Evolutionary conservation across 2,113 vertebrate species (phyloP), one percentile per base, ranked within the genome.

Genomic region (Parus major): DNA sequence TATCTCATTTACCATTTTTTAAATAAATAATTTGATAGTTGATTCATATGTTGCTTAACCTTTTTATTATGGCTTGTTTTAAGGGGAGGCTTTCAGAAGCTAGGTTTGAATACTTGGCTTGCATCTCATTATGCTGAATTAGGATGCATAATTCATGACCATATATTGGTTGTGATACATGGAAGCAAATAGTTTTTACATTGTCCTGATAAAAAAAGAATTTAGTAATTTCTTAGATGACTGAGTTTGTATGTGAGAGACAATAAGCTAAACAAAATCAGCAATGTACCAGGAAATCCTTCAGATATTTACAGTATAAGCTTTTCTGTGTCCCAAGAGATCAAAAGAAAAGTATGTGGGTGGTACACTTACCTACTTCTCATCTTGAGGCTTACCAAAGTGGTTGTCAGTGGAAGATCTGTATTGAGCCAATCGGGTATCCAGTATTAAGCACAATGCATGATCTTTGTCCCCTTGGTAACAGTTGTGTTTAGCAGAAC

Each of bases 391-490:
- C 46, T 82, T 84, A 79, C 31, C 46, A 50, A 91, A 86, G 65
- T 36, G 65, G 49, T 22, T 89, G 53, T 82, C 86, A 85, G 53
- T 42, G 7, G 21, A 87, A 92, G 46, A 79, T 72, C n/a, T 69
- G 29, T 84, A 36, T 55, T 46, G 39, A 95, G 42, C 31, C 66
- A 77, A 6, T 76, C 12, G 12, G 50, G 33, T 80, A 82, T 56
- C 50, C 57, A 59, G 11, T 39, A 35, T 64, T 71, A 92, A 90
- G 60, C 35, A 86, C 88, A 96, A 90, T 15, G 21, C 55, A 24
- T 87, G 81, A 95, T 79, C 57, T 91, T 87, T 95, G 66, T 87
- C 57, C 78, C 82, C 70, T 76, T 89, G 57, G 78, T 80, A 96
- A 90, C 89, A 70, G 87, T 66, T 89, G 31, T 79, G 83, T 94